Percentiles rank a stretch among this genome's conserved stretches.
Evolutionary conservation across 1,140 invertebrate genomes (phyloP).

Genomic region (Pissodes strobi): DNA sequence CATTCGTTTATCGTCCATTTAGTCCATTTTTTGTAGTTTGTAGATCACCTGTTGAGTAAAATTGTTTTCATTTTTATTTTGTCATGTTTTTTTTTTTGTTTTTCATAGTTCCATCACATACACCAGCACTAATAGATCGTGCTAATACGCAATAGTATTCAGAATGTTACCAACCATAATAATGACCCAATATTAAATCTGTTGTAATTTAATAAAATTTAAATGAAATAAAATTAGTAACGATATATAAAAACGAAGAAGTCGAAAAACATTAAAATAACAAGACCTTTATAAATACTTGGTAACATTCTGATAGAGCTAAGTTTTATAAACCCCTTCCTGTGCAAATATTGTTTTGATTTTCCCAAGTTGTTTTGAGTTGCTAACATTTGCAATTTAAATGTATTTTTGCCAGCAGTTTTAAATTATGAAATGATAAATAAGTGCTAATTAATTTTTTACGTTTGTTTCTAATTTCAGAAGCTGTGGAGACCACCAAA

Average conservation of each 20-base stretch:
- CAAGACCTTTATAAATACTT: neutral
- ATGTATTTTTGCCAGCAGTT: constrained; percentile 9
- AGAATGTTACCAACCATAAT: constrained; percentile 6
- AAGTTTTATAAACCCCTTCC: constrained; percentile 6
- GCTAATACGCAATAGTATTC: constrained; percentile 13
- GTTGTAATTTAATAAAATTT: neutral
- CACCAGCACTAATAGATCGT: constrained; percentile 36
- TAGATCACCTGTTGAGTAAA: constrained; percentile 1
- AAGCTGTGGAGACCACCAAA: constrained; percentile 15
- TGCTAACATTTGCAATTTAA: constrained; percentile 21
- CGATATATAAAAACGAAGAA: too few species aligned
- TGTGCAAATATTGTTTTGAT: constrained; percentile 24
- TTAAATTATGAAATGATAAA: too few species aligned
- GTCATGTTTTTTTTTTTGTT: constrained; percentile 2
- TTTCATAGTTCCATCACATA: constrained; percentile 16
- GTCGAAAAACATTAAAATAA: too few species aligned
- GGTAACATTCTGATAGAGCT: neutral
- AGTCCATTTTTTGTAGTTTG: constrained; percentile 16
- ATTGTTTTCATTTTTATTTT: constrained; percentile 9
- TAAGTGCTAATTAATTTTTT: too few species aligned
- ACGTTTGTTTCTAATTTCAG: constrained; percentile 13
- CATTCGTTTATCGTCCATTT: too few species aligned
- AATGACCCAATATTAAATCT: neutral
- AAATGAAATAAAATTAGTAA: too few species aligned
- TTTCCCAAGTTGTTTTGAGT: constrained; percentile 23